Percentiles rank a stretch among this genome's conserved stretches.
These are phyloP conservation scores for Spinus pinus DNA, from an alignment of 2,797 vertebrate genomes.

Conservation along the genomic window DNA sequence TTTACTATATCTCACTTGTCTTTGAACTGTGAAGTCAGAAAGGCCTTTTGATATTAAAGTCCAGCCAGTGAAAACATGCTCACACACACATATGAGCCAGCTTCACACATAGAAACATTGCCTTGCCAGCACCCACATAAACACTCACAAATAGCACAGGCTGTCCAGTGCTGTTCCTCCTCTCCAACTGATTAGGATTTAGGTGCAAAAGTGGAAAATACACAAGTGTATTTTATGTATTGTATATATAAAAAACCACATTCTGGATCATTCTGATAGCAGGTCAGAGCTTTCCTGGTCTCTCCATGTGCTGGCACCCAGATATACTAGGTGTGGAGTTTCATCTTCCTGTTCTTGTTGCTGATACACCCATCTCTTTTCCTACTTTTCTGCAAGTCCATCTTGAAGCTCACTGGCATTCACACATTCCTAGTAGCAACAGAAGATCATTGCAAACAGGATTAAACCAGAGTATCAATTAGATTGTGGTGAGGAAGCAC, in stretches of 20 bases:
- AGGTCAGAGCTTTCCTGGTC: not conserved
- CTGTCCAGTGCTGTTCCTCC: not conserved
- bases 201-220: not conserved
- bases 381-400: not conserved
- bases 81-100: not conserved
- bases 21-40: not conserved
- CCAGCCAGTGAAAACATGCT: not conserved
- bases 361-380: not conserved
- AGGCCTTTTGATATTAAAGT: not conserved
- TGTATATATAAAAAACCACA: not conserved
- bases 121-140: not conserved
- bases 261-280: not conserved
- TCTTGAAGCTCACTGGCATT: not conserved
- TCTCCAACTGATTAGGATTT: not conserved
- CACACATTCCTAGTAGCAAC: not conserved
- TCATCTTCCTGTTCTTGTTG: not conserved
- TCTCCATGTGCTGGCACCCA: not conserved
- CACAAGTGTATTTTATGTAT: not conserved
- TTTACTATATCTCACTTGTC: not conserved
- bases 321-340: rapidly evolving
- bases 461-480: not conserved
- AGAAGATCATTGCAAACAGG: not conserved
- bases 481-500: not conserved
- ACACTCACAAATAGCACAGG: not conserved
- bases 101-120: not conserved